A percentile compares a stretch with the other conserved stretches of the same genome.
phyloP scores from a whole-genome alignment of 2,797 vertebrate genomes.

The Hippoglossus hippoglossus region DNA sequence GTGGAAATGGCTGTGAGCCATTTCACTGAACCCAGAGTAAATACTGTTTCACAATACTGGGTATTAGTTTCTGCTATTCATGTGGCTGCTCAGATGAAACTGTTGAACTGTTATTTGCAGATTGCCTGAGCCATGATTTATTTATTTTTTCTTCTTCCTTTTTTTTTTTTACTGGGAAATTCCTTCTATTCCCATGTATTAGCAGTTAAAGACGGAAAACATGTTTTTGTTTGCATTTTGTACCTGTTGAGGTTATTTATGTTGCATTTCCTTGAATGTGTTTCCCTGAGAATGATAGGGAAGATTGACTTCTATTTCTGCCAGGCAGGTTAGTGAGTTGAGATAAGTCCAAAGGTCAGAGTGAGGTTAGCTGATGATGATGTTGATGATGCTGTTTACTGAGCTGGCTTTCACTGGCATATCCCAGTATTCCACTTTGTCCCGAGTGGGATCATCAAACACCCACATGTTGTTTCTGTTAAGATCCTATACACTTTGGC shows the following conservation, averaged over 20 bases:
- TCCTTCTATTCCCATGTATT: neutral
- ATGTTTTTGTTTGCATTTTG: constrained; percentile 17
- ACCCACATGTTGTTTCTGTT: constrained; percentile 7
- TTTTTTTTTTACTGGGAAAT: constrained; percentile 9
- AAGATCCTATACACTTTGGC: neutral
- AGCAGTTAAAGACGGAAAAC: constrained; percentile 1
- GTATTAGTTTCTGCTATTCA: constrained; percentile 56
- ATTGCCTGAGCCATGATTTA: constrained; percentile 21
- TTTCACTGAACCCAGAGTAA: constrained; percentile 52
- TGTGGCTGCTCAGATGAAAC: constrained; percentile 33
- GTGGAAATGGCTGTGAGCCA: constrained; percentile 48
- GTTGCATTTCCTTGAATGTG: constrained; percentile 35
- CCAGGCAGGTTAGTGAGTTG: constrained; percentile 25
- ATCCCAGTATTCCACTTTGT: constrained; percentile 16
- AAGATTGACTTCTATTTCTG: constrained; percentile 33
- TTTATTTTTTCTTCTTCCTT: neutral
- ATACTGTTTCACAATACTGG: constrained; percentile 66
- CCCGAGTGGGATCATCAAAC: constrained; percentile 16
- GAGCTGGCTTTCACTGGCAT: constrained; percentile 13
- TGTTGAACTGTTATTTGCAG: constrained; percentile 26
- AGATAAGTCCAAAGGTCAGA: constrained; percentile 40
- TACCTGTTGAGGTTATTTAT: constrained; percentile 31
- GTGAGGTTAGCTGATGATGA: constrained; percentile 15
- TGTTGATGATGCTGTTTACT: constrained; percentile 42
- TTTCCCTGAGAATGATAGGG: constrained; percentile 31